Evolutionary conservation across 2,797 vertebrate genomes (phyloP), one percentile per base, ranked within the genome.

Genomic region (Brachyalestes nurse): DNA sequence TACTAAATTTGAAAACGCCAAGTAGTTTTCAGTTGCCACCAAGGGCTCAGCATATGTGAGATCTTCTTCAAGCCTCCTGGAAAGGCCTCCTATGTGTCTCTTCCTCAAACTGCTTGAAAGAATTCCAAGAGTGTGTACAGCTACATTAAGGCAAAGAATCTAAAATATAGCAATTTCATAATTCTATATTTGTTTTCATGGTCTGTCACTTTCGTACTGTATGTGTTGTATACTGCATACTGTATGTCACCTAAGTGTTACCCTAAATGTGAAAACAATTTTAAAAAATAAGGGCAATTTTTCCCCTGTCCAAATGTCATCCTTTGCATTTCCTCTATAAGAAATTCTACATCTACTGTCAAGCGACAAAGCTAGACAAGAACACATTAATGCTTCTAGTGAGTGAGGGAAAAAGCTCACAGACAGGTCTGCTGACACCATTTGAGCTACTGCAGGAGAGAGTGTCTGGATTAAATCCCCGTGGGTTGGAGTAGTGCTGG

Each of bases 401-500:
- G 2, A 51, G 47, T 49, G 47, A 10, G 10, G 47, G 13, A 1
- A 62, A 72, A 69, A 25, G 28, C 71, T 79, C 62, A 84, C 69
- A 72, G 72, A 72, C 42, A 25, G 57, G 4, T 80, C 62, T 42
- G 12, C 2, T 69, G 81, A 45, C 70, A 83, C 65, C 9, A 77
- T 65, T 61, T 82, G 80, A 61, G 79, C 82, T 17, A 72, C 75
- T 72, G 82, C 74, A 61, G 82, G 77, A 12, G 45, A 67, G 13
- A 79, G 69, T 9, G 77, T 76, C 67, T 83, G 83, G 66, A 55
- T n/a, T 53, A 25, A 62, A 77, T 83, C 83, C 17, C 94, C 92
- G 88, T 80, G 79, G 47, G 94, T 89, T 0, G 97, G 96, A 80
- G 97, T 94, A 89, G 95, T 96, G 60, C 96, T 94, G 86, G 97